Base-by-base conservation (phyloP, 2,113 vertebrate species). In the Ammodytes dubius region DNA sequence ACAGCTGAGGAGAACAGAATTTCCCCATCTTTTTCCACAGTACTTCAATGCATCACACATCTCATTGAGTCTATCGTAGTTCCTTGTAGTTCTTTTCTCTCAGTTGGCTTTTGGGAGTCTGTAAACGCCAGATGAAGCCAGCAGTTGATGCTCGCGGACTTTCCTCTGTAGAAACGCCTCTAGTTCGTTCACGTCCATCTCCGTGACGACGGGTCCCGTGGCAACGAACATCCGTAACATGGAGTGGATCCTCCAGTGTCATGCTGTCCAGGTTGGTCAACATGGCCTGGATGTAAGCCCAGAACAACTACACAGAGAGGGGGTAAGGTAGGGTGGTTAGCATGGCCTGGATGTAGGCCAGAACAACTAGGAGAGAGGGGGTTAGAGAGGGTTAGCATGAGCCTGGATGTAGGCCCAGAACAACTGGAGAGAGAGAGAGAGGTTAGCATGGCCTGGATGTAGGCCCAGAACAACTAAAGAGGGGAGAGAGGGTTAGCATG, bases 251-350 rank as follows among this genome's bases (percentile, higher is more conserved):
- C 98, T 99, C 98, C 93, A 99, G 94, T 0, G 98, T 96, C 90
- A 99, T 96, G 90, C 95, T 97, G 94, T 99, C 98, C 76, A 99
- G 95, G 95, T 99, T 99, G 79, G 98, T 99, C 90, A 99, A 95
- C 98, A 99, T 99, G 42, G 98, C 97, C 89, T 99, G 98, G 92
- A 99, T 98, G 89, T 99, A 99, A 0, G 97, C 98, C 98, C 98
- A 99, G 93, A 99, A 99, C 9, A 99, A 91, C 98, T 99, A 93
- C 66, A 75, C 19, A n/a, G 10, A 67, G 7, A 52, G 9, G 64
- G 4, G n/a, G n/a, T n/a, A n/a, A 5, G 15, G 0, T 14, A 15
- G 37, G 0, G 52, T n/a, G 49, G 5, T 56, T 46, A 1, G 43
- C 3, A 52, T 3, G 45, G 27, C 27, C 27, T 27, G 27, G 27